Evolutionary conservation across 2,888 invertebrate species (phyloP).

Genomic region (Amphipoea oculea): DNA sequence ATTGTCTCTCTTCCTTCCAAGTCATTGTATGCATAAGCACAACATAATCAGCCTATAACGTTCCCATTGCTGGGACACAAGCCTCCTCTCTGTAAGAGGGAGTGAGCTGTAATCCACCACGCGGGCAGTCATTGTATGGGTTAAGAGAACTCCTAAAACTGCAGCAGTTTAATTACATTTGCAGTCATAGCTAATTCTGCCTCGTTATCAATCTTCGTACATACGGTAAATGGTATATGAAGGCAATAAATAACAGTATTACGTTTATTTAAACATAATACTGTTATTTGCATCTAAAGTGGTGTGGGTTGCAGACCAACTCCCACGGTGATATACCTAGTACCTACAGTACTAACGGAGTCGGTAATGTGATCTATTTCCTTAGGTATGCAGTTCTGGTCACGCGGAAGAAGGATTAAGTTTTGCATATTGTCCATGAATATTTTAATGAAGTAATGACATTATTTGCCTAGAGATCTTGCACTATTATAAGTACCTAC

Average conservation of each 20-base stretch:
- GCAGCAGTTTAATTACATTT: background rate
- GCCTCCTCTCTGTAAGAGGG: too few species aligned
- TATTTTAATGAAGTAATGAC: background rate
- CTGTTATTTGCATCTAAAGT: constrained; percentile 17
- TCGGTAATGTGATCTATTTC: constrained; percentile 24
- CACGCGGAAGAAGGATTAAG: background rate
- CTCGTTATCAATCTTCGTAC: constrained; percentile 6
- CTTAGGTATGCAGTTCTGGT: background rate
- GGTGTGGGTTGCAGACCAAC: constrained; percentile 34
- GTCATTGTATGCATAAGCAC: background rate
- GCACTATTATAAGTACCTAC: too few species aligned
- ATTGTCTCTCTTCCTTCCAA: background rate
- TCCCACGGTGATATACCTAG: constrained; percentile 27
- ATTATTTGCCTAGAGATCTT: background rate
- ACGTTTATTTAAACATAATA: constrained; percentile 3
- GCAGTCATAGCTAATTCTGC: background rate
- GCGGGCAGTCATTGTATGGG: background rate
- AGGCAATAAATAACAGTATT: constrained; percentile 38
- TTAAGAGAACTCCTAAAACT: background rate
- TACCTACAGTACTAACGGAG: background rate
- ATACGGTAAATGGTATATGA: background rate
- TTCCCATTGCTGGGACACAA: too few species aligned
- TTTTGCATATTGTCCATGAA: constrained; percentile 2
- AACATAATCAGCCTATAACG: too few species aligned
- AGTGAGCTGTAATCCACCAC: too few species aligned